These are phyloP conservation scores for Gobio gobio DNA, from an alignment of 2,113 vertebrate genomes.

Conservation along the genomic window DNA sequence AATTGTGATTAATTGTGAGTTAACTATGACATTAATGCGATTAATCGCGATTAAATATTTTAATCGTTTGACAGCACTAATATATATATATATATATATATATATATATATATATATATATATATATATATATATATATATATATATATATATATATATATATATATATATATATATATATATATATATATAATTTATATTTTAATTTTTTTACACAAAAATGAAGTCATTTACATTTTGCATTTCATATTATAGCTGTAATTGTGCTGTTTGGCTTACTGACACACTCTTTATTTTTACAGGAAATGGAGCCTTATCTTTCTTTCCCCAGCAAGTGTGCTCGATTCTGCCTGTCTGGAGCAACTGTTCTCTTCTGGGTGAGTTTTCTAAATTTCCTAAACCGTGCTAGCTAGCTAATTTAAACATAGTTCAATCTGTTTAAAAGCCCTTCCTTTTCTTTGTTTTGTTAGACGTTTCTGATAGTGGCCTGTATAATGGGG, in stretches of 20 bases:
- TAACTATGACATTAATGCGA: too few species aligned
- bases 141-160: too few species aligned
- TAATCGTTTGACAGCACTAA: too few species aligned
- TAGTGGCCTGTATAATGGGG: constrained; percentile 91
- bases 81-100: too few species aligned
- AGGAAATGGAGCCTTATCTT: constrained; percentile 95
- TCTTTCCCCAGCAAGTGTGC: constrained; percentile 85
- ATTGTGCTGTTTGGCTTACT: neutral
- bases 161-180: too few species aligned
- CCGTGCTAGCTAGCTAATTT: neutral
- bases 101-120: too few species aligned
- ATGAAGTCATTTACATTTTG: neutral
- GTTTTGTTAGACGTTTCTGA: constrained; percentile 82
- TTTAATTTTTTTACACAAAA: neutral
- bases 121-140: too few species aligned
- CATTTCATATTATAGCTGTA: neutral
- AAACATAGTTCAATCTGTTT: neutral
- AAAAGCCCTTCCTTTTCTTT: constrained; percentile 39
- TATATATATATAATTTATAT: too few species aligned
- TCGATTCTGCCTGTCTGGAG: constrained; percentile 89
- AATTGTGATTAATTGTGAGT: too few species aligned
- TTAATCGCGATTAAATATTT: too few species aligned
- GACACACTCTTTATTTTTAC: constrained; percentile 74
- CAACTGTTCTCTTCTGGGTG: constrained; percentile 96
- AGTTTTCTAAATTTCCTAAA: constrained; percentile 69